phyloP scores from a whole-genome alignment of 2,797 vertebrate species.

The Crenichthys baileyi region DNA sequence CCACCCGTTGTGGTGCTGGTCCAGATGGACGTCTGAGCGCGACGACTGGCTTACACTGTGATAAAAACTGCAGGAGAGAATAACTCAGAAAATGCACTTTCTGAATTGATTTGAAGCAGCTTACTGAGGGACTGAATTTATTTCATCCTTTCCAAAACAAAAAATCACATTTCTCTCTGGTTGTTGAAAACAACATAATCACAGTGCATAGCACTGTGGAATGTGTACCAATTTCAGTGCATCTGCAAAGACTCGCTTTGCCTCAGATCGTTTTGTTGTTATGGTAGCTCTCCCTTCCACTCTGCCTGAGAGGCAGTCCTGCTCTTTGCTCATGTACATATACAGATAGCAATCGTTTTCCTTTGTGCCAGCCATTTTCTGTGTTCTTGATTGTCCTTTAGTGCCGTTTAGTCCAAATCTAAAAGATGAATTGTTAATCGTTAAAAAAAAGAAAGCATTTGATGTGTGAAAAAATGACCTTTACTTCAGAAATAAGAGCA shows the following conservation, averaged over 20 bases:
- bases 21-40: conserved; percentile 78
- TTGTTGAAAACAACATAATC: conserved; percentile 47
- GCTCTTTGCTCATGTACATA: conserved; percentile 40
- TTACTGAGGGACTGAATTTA: conserved; percentile 7
- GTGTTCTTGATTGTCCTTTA: conserved; percentile 31
- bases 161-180: conserved; percentile 29
- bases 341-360: conserved; percentile 12
- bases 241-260: conserved; percentile 16
- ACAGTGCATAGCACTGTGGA: conserved; percentile 37
- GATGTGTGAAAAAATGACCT: background rate
- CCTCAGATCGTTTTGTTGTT: conserved; percentile 19
- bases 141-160: conserved; percentile 5
- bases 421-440: background rate
- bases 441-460: background rate
- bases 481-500: conserved; percentile 1
- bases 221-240: conserved; percentile 56
- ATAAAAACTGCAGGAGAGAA: background rate
- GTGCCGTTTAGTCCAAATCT: conserved; percentile 21
- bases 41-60: background rate
- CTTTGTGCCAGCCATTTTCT: background rate
- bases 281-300: conserved; percentile 7
- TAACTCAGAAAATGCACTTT: conserved; percentile 4
- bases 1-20: conserved; percentile 79
- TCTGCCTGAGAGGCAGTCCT: conserved; percentile 14
- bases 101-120: conserved; percentile 6